phyloP scores from a whole-genome alignment of 2,797 vertebrate species.

The Bovichtus variegatus region DNA sequence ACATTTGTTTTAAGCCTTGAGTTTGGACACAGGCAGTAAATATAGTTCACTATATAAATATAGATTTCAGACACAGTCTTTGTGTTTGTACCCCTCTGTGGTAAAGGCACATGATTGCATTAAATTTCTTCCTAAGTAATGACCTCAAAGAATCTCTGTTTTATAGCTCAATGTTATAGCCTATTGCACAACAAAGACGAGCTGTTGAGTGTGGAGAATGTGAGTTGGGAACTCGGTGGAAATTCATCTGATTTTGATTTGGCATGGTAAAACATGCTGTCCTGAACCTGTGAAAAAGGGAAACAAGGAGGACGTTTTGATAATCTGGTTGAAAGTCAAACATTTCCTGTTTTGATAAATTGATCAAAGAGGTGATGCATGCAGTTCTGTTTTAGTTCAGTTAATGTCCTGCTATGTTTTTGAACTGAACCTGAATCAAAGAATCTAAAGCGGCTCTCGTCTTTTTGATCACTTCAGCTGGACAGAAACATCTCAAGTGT shows the following conservation, averaged over 20 bases:
- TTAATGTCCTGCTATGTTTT: background rate
- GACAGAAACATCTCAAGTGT: constrained; percentile 9
- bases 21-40: background rate
- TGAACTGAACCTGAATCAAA: background rate
- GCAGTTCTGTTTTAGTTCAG: background rate
- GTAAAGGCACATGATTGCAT: background rate
- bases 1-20: background rate
- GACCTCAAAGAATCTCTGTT: background rate
- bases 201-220: background rate
- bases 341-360: background rate
- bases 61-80: background rate
- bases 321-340: background rate
- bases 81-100: background rate
- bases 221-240: background rate
- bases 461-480: constrained; percentile 23
- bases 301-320: background rate
- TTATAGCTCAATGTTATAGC: no score
- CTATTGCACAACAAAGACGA: background rate
- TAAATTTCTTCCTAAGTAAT: background rate
- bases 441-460: constrained; percentile 9
- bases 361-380: background rate
- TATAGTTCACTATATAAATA: background rate
- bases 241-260: background rate
- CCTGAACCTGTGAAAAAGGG: background rate
- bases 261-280: background rate